Percentiles rank a stretch among this genome's conserved stretches.
Evolutionary conservation across 64 coral and sea anemone species (phyloP).

Genomic region (Pocillopora verrucosa): DNA sequence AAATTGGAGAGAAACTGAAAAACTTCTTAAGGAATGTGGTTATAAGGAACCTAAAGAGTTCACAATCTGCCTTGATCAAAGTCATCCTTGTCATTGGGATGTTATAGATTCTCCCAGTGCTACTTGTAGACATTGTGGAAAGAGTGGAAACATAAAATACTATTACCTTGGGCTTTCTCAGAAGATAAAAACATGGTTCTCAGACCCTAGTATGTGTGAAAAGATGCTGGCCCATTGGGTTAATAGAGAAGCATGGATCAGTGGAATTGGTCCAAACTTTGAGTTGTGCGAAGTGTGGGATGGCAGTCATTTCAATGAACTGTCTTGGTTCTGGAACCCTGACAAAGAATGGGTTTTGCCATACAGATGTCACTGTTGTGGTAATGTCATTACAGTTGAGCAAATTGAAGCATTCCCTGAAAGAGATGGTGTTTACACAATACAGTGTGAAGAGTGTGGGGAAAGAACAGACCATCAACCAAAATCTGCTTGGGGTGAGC

Average conservation of each 20-base stretch:
- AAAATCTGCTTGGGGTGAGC: conserved; percentile 13
- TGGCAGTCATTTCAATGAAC: conserved; percentile 12
- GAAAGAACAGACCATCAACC: neutral
- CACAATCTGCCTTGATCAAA: conserved; percentile 33
- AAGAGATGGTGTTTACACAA: neutral
- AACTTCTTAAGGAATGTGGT: conserved; percentile 16
- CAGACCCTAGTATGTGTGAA: conserved; percentile 10
- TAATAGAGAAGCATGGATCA: conserved; percentile 28
- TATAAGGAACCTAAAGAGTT: conserved; percentile 32
- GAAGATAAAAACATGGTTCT: conserved; percentile 32
- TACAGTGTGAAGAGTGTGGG: conserved; percentile 35
- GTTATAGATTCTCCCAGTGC: conserved; percentile 2
- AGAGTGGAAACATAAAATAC: conserved; percentile 26
- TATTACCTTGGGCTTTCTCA: conserved; percentile 48
- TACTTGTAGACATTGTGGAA: conserved; percentile 32
- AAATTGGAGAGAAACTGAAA: conserved; percentile 36
- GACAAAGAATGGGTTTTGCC: conserved; percentile 19
- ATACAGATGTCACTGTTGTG: conserved; percentile 19
- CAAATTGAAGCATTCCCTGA: neutral
- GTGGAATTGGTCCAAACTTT: conserved; percentile 10
- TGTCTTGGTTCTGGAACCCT: conserved; percentile 35
- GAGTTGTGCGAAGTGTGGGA: neutral
- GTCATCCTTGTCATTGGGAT: conserved; percentile 15
- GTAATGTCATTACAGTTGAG: neutral
- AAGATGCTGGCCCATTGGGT: conserved; percentile 48